Conservation (phyloP, 2,113 vertebrate genomes). For the Myiozetetes cayanensis region DNA sequence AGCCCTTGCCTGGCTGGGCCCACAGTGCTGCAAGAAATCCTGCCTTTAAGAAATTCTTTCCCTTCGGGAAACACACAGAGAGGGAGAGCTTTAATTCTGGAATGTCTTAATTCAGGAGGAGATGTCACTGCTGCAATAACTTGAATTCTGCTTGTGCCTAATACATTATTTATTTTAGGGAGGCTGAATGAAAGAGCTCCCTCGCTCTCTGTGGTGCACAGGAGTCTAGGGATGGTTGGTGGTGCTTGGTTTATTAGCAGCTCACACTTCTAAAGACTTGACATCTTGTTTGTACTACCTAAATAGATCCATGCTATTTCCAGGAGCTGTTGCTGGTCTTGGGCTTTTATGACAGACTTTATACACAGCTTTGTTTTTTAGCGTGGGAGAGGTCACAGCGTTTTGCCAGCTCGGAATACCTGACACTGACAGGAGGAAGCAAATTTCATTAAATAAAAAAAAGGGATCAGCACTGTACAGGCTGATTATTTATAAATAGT, state of each 20-base stretch:
- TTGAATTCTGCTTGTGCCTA: rapidly evolving
- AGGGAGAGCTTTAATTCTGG: neutral
- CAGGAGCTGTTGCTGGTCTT: neutral
- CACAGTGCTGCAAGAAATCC: neutral
- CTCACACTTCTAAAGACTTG: neutral
- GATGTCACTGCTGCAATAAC: neutral
- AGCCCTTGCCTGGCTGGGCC: neutral
- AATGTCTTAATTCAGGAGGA: neutral
- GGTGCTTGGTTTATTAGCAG: conserved; percentile 18
- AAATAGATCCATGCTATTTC: neutral
- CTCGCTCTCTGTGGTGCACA: neutral
- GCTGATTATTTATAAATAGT: conserved; percentile 60
- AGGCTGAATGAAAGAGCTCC: neutral
- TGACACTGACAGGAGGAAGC: conserved; percentile 28
- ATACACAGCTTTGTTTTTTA: neutral
- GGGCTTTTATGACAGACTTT: neutral
- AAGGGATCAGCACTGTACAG: conserved; percentile 2
- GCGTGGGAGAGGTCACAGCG: neutral
- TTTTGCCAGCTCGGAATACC: neutral
- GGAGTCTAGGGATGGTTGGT: neutral
- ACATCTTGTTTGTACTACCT: conserved; percentile 30
- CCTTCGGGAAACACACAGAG: neutral
- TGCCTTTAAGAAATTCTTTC: neutral
- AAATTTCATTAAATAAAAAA: conserved; percentile 39
- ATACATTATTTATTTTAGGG: neutral